Conservation (phyloP, 2,888 invertebrate genomes). For the Hanleya hanleyi region DNA sequence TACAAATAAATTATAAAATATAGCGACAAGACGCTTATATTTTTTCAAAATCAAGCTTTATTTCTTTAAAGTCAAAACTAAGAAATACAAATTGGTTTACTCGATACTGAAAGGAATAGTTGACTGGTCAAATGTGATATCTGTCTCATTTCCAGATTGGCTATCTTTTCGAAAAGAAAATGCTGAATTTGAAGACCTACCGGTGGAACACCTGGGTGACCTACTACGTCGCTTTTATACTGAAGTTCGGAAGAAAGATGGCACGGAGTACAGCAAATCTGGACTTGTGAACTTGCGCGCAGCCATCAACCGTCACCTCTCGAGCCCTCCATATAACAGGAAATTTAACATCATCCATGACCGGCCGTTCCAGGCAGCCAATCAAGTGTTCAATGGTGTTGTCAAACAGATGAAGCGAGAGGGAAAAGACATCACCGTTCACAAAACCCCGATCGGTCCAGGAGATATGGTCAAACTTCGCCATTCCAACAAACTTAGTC, state of each 20-base stretch:
- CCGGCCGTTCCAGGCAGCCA: constrained; percentile 23
- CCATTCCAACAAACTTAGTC: background rate
- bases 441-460: constrained; percentile 18
- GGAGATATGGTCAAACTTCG: constrained; percentile 11
- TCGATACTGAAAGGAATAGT: too few relatives aligned
- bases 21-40: too few relatives aligned
- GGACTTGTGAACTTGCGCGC: constrained; percentile 19
- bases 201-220: background rate
- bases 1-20: too few relatives aligned
- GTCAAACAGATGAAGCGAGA: constrained; percentile 25
- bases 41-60: too few relatives aligned
- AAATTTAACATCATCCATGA: constrained; percentile 24
- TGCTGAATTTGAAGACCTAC: constrained; percentile 14
- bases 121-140: too few relatives aligned
- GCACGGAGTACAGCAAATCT: constrained; percentile 24
- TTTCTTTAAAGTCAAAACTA: too few relatives aligned
- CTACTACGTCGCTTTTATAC: constrained; percentile 20
- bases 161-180: background rate
- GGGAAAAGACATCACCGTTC: constrained; percentile 22
- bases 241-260: constrained; percentile 14
- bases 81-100: too few relatives aligned
- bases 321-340: constrained; percentile 9
- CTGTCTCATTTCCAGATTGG: too few relatives aligned
- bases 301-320: constrained; percentile 23
- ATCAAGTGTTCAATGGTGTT: constrained; percentile 24